phyloP scores from a whole-genome alignment of 2,888 invertebrate species.

The Drosophila suboccidentalis region DNA sequence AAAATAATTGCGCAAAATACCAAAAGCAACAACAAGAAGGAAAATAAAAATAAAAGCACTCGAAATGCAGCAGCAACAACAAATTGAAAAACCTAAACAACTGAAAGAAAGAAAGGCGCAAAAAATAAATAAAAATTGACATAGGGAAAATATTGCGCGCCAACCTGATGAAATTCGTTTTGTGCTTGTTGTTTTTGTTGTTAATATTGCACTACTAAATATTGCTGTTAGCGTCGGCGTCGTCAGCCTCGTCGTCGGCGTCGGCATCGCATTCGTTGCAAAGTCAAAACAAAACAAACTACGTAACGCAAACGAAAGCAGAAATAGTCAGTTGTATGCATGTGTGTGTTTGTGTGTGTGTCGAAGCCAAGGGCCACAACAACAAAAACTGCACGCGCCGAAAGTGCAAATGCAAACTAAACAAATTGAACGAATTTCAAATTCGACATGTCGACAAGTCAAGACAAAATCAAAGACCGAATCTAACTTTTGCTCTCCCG shows the following conservation, averaged over 20 bases:
- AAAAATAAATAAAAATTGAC: conserved; percentile 35
- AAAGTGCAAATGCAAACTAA: conserved; percentile 11
- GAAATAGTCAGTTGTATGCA: not conserved
- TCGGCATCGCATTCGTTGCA: conserved; percentile 20
- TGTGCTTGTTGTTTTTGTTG: not conserved
- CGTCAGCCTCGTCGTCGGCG: not conserved
- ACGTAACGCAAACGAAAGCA: not conserved
- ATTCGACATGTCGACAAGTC: not conserved
- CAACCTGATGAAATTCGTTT: conserved; percentile 27
- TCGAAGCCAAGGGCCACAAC: conserved; percentile 8
- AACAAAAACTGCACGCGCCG: conserved; percentile 16
- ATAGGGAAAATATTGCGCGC: conserved; percentile 28
- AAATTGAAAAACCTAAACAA: conserved; percentile 1
- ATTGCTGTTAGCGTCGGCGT: conserved; percentile 2
- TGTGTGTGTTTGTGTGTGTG: conserved; percentile 10
- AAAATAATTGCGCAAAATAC: conserved; percentile 52
- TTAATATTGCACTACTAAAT: conserved; percentile 14
- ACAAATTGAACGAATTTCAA: conserved; percentile 7
- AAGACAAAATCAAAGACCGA: not conserved
- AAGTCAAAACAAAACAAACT: conserved; percentile 59
- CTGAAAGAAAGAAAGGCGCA: conserved; percentile 9
- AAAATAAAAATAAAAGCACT: conserved; percentile 1
- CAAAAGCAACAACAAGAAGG: conserved; percentile 9
- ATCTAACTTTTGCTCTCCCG: not conserved
- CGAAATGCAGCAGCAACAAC: conserved; percentile 8